Evolutionary conservation across 2,797 vertebrate species (phyloP).

Genomic region (Rhabdophis nuchalis): DNA sequence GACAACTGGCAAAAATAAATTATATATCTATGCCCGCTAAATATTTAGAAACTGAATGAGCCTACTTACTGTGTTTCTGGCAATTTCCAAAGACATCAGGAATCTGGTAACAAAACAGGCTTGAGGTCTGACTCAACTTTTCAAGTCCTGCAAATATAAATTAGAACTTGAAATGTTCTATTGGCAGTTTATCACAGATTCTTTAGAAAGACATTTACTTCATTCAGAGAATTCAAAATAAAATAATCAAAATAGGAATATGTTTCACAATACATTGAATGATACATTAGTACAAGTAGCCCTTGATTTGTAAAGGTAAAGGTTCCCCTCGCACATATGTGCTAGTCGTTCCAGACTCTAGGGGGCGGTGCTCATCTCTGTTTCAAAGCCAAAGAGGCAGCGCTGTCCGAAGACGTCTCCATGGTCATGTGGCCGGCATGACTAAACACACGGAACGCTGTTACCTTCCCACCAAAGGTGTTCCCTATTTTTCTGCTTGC

Average conservation of each 20-base stretch:
- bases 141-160: conserved; percentile 40
- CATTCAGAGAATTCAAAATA: background rate
- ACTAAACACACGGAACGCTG: too few species aligned
- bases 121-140: conserved; percentile 16
- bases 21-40: background rate
- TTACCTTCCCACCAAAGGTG: too few species aligned
- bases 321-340: too few species aligned
- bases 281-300: background rate
- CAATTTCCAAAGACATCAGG: conserved; percentile 21
- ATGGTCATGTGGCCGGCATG: too few species aligned
- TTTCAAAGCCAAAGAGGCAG: too few species aligned
- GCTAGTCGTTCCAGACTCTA: too few species aligned
- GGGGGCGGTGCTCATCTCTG: too few species aligned
- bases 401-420: too few species aligned
- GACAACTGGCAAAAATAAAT: background rate
- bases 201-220: conserved; percentile 1
- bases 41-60: background rate
- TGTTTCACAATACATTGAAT: background rate
- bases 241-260: background rate
- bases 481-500: too few species aligned
- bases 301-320: background rate
- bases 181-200: background rate
- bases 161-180: conserved; percentile 19
- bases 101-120: conserved; percentile 7
- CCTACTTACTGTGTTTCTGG: conserved; percentile 52